phyloP scores from a whole-genome alignment of 2,113 vertebrate genomes.

The Serranochromis macrocephalus region DNA sequence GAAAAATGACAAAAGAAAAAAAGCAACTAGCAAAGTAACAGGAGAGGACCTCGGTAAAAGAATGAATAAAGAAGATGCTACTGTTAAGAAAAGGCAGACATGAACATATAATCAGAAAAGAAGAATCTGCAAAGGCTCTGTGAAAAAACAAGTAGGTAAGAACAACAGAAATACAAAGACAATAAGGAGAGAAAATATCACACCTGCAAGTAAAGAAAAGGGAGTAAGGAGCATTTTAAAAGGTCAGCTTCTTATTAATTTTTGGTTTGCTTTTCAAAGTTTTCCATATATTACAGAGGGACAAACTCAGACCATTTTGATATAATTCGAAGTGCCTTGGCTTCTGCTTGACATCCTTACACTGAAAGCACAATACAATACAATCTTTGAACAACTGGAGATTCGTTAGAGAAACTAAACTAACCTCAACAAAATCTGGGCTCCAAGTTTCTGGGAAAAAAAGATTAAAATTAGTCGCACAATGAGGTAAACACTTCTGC shows the following conservation, averaged over 20 bases:
- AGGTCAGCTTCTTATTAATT: background rate
- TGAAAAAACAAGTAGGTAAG: background rate
- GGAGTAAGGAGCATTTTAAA: background rate
- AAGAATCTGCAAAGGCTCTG: background rate
- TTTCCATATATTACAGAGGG: background rate
- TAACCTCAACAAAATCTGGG: background rate
- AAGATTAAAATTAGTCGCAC: background rate
- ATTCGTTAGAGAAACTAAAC: background rate
- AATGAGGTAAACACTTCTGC: background rate
- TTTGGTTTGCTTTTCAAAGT: background rate
- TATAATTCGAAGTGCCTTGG: background rate
- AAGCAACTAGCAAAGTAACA: slow-evolving; percentile 4
- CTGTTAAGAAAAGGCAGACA: background rate
- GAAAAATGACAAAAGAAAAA: background rate
- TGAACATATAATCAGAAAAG: background rate
- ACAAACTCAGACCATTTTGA: background rate
- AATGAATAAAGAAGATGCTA: background rate
- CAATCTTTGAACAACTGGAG: background rate
- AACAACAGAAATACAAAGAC: background rate
- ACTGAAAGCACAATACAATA: background rate
- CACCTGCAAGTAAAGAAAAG: background rate
- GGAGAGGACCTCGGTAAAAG: background rate
- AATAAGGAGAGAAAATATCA: background rate
- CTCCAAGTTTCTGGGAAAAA: background rate
- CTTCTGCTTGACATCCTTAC: background rate